Conservation (phyloP, 64 coral and sea anemone genomes). For the Stichodactyla mertensii region DNA sequence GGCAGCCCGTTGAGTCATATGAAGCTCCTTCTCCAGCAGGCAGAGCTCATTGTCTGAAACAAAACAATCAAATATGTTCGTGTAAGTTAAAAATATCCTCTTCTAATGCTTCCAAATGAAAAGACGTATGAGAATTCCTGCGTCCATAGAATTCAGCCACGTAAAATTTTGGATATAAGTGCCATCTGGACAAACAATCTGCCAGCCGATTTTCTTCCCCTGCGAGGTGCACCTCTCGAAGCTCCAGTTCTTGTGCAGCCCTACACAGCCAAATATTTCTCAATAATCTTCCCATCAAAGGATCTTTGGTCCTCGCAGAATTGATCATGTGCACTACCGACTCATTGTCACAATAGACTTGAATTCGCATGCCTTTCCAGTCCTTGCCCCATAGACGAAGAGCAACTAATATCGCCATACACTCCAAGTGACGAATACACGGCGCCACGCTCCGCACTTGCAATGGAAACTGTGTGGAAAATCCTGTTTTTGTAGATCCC, state of each 20-base stretch:
- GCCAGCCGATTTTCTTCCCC: conserved; percentile 26
- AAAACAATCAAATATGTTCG: not conserved
- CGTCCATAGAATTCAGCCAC: not conserved
- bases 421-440: conserved; percentile 32
- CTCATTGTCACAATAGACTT: conserved; percentile 36
- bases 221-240: not conserved
- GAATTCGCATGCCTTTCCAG: not conserved
- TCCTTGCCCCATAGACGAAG: conserved; percentile 6
- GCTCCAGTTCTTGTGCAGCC: conserved; percentile 8
- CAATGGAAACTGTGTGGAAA: conserved; percentile 21
- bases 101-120: too few species aligned
- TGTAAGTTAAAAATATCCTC: too few species aligned
- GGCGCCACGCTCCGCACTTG: not conserved
- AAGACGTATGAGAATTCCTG: too few species aligned
- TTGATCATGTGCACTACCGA: conserved; percentile 15
- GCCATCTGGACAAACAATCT: conserved; percentile 32
- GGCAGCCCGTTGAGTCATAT: not conserved
- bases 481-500: not conserved
- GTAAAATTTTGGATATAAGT: not conserved
- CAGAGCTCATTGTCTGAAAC: conserved; percentile 4
- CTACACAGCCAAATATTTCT: conserved; percentile 12
- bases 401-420: not conserved
- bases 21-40: not conserved
- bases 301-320: conserved; percentile 15
- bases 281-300: conserved; percentile 1